A percentile compares a stretch with the other conserved stretches of the same genome.
phyloP scores from a whole-genome alignment of 2,797 vertebrate species.

The Argya squamiceps region DNA sequence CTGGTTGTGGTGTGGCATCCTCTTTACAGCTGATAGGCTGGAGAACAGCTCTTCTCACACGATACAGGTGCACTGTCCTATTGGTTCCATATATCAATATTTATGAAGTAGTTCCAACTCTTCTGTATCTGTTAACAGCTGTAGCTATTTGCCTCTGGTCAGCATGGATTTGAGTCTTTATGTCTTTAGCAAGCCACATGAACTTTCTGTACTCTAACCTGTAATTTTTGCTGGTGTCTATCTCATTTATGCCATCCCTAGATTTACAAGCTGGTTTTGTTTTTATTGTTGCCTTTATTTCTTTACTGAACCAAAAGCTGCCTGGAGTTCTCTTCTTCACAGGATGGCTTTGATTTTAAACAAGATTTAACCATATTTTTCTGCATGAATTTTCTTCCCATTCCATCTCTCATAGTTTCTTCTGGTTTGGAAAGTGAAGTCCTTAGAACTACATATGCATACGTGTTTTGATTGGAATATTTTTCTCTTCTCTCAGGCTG shows the following conservation, averaged over 20 bases:
- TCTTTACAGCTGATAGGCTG: neutral
- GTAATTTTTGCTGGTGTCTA: neutral
- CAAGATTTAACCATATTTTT: neutral
- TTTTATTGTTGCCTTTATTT: neutral
- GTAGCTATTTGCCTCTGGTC: neutral
- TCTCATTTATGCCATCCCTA: neutral
- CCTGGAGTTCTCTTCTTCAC: neutral
- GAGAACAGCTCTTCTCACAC: neutral
- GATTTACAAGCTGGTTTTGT: neutral
- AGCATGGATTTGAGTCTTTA: neutral
- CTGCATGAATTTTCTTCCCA: neutral
- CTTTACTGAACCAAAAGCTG: neutral
- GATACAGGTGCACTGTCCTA: neutral
- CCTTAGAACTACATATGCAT: neutral
- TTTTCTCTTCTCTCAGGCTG: neutral
- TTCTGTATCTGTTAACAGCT: neutral
- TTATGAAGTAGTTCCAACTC: neutral
- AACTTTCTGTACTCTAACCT: neutral
- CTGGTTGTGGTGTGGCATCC: neutral
- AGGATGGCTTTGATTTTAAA: neutral
- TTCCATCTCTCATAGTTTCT: neutral
- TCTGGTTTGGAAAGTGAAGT: neutral
- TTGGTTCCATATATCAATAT: neutral
- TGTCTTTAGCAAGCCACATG: neutral
- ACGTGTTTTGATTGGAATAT: neutral